Percentiles rank a stretch among this genome's conserved stretches.
Conservation (phyloP, 2,113 vertebrate genomes). For the Oreochromis tanganicae region DNA sequence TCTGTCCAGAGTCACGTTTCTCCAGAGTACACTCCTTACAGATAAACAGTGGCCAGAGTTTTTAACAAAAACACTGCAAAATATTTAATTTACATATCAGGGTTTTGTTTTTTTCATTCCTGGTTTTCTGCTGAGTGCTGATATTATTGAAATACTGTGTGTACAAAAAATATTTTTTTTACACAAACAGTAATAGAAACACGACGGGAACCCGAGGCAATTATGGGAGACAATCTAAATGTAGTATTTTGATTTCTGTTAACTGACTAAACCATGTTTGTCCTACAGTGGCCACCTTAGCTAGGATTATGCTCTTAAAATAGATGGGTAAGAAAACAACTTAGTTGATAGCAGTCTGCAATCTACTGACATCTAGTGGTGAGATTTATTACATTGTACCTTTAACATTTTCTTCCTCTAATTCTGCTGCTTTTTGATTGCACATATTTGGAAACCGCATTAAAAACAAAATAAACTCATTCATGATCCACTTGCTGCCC, state of each 20-base stretch:
- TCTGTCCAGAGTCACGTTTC: neutral
- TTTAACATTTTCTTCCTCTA: neutral
- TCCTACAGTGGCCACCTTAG: neutral
- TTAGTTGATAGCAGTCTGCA: neutral
- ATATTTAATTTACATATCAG: neutral
- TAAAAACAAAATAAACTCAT: neutral
- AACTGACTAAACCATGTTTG: neutral
- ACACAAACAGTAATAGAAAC: neutral
- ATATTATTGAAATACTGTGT: neutral
- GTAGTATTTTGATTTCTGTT: neutral
- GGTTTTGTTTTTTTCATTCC: rapidly evolving
- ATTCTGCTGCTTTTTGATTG: neutral
- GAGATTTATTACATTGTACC: neutral
- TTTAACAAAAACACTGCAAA: neutral
- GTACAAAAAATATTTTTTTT: neutral
- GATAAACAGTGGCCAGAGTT: neutral
- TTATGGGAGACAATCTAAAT: neutral
- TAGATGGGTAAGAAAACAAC: neutral
- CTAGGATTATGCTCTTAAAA: neutral
- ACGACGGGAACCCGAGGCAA: rapidly evolving
- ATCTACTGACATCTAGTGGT: neutral
- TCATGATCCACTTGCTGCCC: neutral
- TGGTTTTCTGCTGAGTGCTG: neutral
- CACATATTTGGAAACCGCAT: neutral
- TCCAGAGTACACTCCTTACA: neutral